Base-by-base conservation (phyloP, 1,140 invertebrate genomes). In the Drosophila parvula region DNA sequence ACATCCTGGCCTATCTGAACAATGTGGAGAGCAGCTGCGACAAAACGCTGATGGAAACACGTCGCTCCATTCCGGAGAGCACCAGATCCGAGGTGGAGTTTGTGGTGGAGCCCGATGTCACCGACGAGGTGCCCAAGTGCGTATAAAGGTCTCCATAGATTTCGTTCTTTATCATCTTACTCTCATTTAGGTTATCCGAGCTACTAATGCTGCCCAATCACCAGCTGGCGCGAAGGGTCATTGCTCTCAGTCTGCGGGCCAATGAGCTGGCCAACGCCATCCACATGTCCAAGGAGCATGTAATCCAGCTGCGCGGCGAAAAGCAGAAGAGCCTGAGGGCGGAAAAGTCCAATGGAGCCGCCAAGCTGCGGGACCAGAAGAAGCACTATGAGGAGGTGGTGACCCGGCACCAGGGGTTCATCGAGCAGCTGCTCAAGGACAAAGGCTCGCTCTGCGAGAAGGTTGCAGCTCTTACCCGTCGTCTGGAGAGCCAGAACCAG, bases 371-470 rank as follows among this genome's bases (percentile, higher is more conserved):
- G 9, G 92, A 93, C 16, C 94, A 95, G 64, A 95, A 96, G 81
- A 94, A 93, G 18, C 95, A 96, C 79, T 95, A 94, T 68, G 95
- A 95, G 71, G 90, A 89, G 3, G 93, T 94, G 7, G 92, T 95
- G 8, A 93, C 94, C 47, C 88, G 95, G 2, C 95, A 96, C 83
- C 95, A 96, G 62, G 94, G 94, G 59, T 96, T 96, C 64, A 95
- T 96, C 11, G 95, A 96, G 73, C 94, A 93, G 90, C 77, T 96
- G 40, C 93, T 96, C 3, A 92, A 93, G 10, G 95, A 96, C 71
- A 96, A 96, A 78, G 94, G 94, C 34, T 90, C 93, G 0, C 88
- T 96, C 14, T 95, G 94, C 58, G 94, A 95, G 55, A 95, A 95
- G 89, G 95, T 95, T 55, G 94, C 95, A 44, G 92, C 92, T 3